phyloP scores from a whole-genome alignment of 2,888 invertebrate genomes.

The Eilema depressum region DNA sequence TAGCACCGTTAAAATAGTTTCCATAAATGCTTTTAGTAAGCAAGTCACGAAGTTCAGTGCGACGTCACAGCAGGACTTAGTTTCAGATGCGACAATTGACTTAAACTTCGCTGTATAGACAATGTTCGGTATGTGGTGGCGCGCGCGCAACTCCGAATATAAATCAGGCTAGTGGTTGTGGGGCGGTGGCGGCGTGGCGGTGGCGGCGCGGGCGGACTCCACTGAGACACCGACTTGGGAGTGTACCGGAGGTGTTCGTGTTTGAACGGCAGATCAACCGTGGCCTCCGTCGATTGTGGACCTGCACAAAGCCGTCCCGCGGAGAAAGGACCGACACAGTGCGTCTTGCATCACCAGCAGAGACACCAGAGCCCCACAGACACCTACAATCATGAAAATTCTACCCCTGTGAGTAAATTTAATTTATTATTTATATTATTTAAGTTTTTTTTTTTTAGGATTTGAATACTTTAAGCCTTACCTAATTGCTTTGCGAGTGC shows the following conservation, averaged over 20 bases:
- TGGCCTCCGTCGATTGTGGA: slow-evolving; percentile 78
- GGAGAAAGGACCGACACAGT: slow-evolving; percentile 74
- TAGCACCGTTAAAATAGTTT: slow-evolving; percentile 42
- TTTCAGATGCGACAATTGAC: slow-evolving; percentile 45
- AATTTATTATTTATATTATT: slow-evolving; percentile 13
- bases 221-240: slow-evolving; percentile 57
- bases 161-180: slow-evolving; percentile 68
- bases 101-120: slow-evolving; percentile 58
- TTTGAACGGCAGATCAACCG: slow-evolving; percentile 75
- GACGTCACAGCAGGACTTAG: slow-evolving; percentile 58
- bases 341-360: slow-evolving; percentile 62
- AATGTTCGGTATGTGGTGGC: slow-evolving; percentile 64
- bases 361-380: slow-evolving; percentile 17
- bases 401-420: slow-evolving; percentile 75
- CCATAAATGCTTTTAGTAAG: slow-evolving; percentile 42
- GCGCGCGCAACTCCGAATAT: slow-evolving; percentile 66
- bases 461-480: slow-evolving; percentile 35
- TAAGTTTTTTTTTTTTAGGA: slow-evolving; percentile 14
- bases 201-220: slow-evolving; percentile 51
- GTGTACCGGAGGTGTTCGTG: slow-evolving; percentile 65
- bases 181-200: slow-evolving; percentile 52
- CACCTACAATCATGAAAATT: slow-evolving; percentile 75
- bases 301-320: slow-evolving; percentile 72
- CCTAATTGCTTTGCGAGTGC: slow-evolving; percentile 76
- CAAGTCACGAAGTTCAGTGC: slow-evolving; percentile 36